These are phyloP conservation scores for Aspidapion aeneum DNA, from an alignment of 2,888 invertebrate genomes.

Conservation along the genomic window DNA sequence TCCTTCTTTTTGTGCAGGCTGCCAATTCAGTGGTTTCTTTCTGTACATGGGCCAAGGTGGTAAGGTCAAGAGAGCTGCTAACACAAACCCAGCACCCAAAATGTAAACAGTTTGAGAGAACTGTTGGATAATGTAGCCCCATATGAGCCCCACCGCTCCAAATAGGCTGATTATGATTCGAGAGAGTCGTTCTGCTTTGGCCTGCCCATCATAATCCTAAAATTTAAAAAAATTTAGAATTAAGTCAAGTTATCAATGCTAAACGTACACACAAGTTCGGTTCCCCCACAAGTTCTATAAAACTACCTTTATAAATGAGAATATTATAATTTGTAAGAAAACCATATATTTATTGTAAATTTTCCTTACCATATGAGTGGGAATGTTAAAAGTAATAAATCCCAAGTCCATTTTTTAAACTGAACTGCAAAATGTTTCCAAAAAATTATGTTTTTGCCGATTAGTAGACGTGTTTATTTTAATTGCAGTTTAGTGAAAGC, in stretches of 20 bases:
- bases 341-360: neutral
- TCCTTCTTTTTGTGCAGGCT: conserved; percentile 54
- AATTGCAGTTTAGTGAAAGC: no score
- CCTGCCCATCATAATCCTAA: conserved; percentile 88
- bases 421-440: no score
- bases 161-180: conserved; percentile 87
- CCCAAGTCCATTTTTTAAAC: neutral
- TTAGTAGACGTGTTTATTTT: no score
- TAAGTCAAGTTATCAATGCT: no score
- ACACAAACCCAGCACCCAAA: conserved; percentile 83
- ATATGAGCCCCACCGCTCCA: conserved; percentile 85
- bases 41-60: conserved; percentile 98
- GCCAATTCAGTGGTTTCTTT: conserved; percentile 85
- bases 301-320: no score
- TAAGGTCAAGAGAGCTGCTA: conserved; percentile 83
- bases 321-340: no score
- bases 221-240: conserved; percentile 30
- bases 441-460: no score
- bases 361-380: neutral
- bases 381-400: neutral
- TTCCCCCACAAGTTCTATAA: no score
- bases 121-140: conserved; percentile 93
- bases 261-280: no score
- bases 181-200: conserved; percentile 83
- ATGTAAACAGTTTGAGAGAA: conserved; percentile 95